Conservation (phyloP, 1,140 invertebrate species). For the Listronotus oregonensis region DNA sequence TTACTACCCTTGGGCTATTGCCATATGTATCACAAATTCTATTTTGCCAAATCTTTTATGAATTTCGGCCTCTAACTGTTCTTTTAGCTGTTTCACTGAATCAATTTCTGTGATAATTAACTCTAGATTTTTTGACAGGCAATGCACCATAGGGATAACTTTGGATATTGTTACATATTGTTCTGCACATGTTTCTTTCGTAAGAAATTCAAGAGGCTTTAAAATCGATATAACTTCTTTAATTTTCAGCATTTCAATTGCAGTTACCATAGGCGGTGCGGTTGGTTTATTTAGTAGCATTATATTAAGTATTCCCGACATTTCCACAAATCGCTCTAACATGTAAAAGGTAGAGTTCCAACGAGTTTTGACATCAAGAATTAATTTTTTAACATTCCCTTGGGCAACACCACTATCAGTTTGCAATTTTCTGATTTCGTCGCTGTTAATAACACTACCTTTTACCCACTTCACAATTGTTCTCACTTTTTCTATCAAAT, state of each 20-base stretch:
- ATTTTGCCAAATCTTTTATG: constrained; percentile 8
- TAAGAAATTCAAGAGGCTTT: constrained; percentile 12
- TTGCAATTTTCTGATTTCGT: constrained; percentile 1
- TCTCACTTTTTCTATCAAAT: constrained; percentile 8
- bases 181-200: constrained; percentile 17
- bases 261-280: neutral
- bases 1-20: too few species aligned
- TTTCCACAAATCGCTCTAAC: neutral
- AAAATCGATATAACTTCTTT: constrained; percentile 27
- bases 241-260: constrained; percentile 2
- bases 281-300: constrained; percentile 13
- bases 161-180: constrained; percentile 9
- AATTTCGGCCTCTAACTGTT: neutral
- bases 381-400: neutral
- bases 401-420: neutral
- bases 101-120: neutral
- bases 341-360: constrained; percentile 2
- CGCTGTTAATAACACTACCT: neutral
- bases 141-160: neutral
- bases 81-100: neutral
- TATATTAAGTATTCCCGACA: constrained; percentile 29
- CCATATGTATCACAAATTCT: neutral
- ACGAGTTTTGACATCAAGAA: neutral
- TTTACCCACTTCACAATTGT: too few species aligned
- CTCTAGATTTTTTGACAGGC: neutral